These are phyloP conservation scores for Neodiprion virginianus DNA, from an alignment of 1,140 invertebrate species.

Conservation along the genomic window DNA sequence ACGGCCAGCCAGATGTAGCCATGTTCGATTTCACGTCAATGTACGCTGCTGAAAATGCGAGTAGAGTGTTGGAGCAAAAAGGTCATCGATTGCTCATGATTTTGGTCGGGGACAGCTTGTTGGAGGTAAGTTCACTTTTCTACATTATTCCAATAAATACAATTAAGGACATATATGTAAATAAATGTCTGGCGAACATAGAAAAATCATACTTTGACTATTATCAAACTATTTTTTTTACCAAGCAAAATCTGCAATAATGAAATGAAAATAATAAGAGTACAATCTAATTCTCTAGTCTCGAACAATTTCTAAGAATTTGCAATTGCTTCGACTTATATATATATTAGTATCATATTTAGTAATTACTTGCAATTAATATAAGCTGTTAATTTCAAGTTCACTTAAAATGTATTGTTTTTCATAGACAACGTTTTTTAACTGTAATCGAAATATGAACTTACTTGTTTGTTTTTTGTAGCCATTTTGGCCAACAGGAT, in stretches of 20 bases:
- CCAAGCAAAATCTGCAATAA: not conserved
- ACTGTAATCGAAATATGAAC: not conserved
- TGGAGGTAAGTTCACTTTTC: conserved; percentile 72
- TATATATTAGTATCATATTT: not conserved
- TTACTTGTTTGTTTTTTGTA: conserved; percentile 52
- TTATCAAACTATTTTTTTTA: too few species aligned
- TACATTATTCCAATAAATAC: not conserved
- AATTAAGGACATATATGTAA: not conserved
- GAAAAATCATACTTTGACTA: too few species aligned
- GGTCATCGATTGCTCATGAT: conserved; percentile 84
- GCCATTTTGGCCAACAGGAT: conserved; percentile 98
- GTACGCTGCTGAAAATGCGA: conserved; percentile 96
- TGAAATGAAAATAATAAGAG: not conserved
- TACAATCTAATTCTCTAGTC: too few species aligned
- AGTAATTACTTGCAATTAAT: conserved; percentile 12
- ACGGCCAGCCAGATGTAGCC: conserved; percentile 97
- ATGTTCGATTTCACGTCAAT: conserved; percentile 99
- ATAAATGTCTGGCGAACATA: conserved; percentile 6
- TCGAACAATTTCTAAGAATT: conserved; percentile 8
- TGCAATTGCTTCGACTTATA: not conserved
- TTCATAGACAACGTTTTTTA: not conserved
- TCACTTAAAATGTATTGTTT: not conserved
- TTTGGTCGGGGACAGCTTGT: conserved; percentile 93
- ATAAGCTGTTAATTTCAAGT: conserved; percentile 12
- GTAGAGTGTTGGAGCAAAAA: conserved; percentile 78